Percentiles rank a stretch among this genome's conserved stretches.
Evolutionary conservation across 2,797 vertebrate species (phyloP).

Genomic region (Crenuchus spilurus): DNA sequence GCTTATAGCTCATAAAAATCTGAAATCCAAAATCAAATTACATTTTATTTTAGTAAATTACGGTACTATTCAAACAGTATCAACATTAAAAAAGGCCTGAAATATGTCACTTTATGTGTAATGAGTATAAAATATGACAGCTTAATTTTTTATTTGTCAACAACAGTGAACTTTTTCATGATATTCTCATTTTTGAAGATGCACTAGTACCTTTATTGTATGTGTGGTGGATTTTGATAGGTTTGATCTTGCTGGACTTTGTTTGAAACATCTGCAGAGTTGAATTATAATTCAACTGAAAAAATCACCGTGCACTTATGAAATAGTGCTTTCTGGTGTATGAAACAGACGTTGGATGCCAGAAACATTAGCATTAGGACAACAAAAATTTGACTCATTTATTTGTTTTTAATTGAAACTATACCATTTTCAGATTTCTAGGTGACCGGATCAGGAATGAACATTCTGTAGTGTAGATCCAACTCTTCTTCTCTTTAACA

Average conservation of each 20-base stretch:
- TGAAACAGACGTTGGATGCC: constrained; percentile 22
- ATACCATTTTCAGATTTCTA: constrained; percentile 4
- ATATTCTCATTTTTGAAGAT: no score
- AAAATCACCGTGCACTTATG: background rate
- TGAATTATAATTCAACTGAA: background rate
- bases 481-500: background rate
- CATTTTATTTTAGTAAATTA: no score
- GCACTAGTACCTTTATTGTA: no score
- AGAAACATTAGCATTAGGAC: constrained; percentile 4
- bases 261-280: background rate
- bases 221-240: background rate
- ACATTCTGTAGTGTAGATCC: background rate
- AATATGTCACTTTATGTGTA: no score
- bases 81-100: no score
- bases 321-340: background rate
- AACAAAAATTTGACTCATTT: background rate
- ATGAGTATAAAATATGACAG: no score
- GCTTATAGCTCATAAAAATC: no score
- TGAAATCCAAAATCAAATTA: no score
- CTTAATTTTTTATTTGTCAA: no score
- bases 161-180: no score
- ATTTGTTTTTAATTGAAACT: background rate
- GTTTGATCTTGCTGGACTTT: background rate
- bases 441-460: background rate
- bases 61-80: no score